Evolutionary conservation across 2,888 invertebrate species (phyloP).

Genomic region (Pecten maximus): DNA sequence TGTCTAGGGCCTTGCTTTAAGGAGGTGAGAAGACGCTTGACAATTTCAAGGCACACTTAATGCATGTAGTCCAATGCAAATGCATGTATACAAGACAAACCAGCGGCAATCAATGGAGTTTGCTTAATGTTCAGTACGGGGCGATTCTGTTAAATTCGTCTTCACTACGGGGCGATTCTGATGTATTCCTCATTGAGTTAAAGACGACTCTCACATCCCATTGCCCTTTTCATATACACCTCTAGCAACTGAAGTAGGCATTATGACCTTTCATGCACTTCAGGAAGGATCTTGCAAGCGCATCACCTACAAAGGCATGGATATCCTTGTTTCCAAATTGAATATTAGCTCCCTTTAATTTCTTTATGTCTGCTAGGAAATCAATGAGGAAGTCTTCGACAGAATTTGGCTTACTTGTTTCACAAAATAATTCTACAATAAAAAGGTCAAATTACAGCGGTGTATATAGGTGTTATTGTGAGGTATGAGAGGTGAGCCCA

Average conservation of each 20-base stretch:
- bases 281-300: constrained; percentile 72
- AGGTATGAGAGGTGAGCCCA: no score
- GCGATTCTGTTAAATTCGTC: constrained; percentile 9
- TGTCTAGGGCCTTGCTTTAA: constrained; percentile 63
- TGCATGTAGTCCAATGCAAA: constrained; percentile 72
- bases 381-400: constrained; percentile 54
- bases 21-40: constrained; percentile 67
- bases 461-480: no score
- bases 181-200: neutral
- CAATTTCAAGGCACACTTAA: constrained; percentile 73
- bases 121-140: neutral
- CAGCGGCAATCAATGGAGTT: constrained; percentile 52
- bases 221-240: constrained; percentile 27
- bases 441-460: constrained; percentile 56
- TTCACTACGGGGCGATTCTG: neutral
- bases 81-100: constrained; percentile 41
- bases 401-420: no score
- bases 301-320: constrained; percentile 72
- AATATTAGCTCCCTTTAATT: no score
- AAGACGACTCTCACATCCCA: neutral
- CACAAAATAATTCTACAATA: constrained; percentile 59
- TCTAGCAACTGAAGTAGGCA: constrained; percentile 17
- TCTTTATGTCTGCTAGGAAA: constrained; percentile 46
- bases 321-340: neutral
- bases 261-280: constrained; percentile 66